Evolutionary conservation across 2,888 invertebrate genomes (phyloP).

Genomic region (Hypomecis atomaria): DNA sequence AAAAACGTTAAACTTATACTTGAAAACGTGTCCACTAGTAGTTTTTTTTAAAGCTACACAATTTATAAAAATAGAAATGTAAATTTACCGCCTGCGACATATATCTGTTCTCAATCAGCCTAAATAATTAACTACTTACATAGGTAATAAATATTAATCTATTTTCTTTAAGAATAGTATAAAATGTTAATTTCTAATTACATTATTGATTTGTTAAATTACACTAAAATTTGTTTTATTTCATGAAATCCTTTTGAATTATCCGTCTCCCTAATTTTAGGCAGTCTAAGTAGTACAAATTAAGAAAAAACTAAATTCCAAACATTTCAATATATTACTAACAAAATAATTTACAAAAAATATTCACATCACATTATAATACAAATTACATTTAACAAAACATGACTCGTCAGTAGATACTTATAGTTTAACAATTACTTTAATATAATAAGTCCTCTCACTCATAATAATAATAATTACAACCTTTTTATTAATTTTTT

Average conservation of each 20-base stretch:
- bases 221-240: constrained; percentile 59
- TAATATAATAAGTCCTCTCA: neutral
- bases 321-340: constrained; percentile 24
- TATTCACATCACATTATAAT: constrained; percentile 16
- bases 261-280: neutral
- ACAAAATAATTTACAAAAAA: constrained; percentile 31
- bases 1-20: neutral
- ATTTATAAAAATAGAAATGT: constrained; percentile 62
- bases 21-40: constrained; percentile 47
- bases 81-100: constrained; percentile 71
- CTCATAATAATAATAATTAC: no score
- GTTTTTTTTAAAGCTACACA: constrained; percentile 64
- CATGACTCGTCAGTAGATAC: neutral
- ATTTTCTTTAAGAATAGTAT: constrained; percentile 78
- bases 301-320: constrained; percentile 10
- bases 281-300: no score
- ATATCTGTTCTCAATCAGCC: constrained; percentile 72
- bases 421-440: neutral
- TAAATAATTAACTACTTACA: constrained; percentile 59
- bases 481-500: no score
- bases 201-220: constrained; percentile 81
- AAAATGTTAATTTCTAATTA: constrained; percentile 80
- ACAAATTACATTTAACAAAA: constrained; percentile 5
- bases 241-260: constrained; percentile 19
- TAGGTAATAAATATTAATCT: constrained; percentile 65